Evolutionary conservation across 2,888 invertebrate species (phyloP), one percentile per base, ranked within the genome.

Genomic region (Phalera bucephala): DNA sequence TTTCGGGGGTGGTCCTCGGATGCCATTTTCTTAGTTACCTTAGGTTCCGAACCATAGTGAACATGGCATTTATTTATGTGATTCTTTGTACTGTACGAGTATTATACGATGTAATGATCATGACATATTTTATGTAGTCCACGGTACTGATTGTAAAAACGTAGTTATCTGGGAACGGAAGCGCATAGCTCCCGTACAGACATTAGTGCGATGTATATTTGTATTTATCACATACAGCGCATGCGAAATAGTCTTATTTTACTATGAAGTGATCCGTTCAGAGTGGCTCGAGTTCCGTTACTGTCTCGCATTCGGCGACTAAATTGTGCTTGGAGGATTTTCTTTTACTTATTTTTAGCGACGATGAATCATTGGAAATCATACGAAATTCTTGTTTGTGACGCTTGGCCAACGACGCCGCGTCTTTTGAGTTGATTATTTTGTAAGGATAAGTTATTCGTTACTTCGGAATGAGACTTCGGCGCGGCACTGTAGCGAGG

Each of bases 251-350:
- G 57, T 68, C 47, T 76, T 77, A 59, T 72, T 77, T 80, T 75
- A 73, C 68, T 70, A 68, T 57, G 64, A 80, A 72, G 75, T 72
- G 68, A 75, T 79, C 79, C 77, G 72, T 83, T 81, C 67, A 78
- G 88, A 87, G 88, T 87, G 84, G 80, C 79, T 83, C 84, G 88
- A 88, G 88, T 87, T 89, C 88, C 87, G 83, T 87, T 86, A 77
- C 70, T 72, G 65, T 80, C 67, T 76, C 74, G 68, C 72, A 77
- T 80, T 80, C 73, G 76, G 75, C 68, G 71, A 75, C 64, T 65
- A 74, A 72, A 72, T 79, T 81, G 70, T 73, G 75, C 72, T 70
- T 56, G 35, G 31, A 51, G 34, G 35, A 42, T 56, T 51, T 36
- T 21, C 12, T 43, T 45, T 23, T 25, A 39, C 33, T 47, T 42